A percentile compares a stretch with the other conserved stretches of the same genome.
These are phyloP conservation scores for Apostichopus japonicus DNA, from an alignment of 35 echinoderm and acorn worm species.

Conservation along the genomic window DNA sequence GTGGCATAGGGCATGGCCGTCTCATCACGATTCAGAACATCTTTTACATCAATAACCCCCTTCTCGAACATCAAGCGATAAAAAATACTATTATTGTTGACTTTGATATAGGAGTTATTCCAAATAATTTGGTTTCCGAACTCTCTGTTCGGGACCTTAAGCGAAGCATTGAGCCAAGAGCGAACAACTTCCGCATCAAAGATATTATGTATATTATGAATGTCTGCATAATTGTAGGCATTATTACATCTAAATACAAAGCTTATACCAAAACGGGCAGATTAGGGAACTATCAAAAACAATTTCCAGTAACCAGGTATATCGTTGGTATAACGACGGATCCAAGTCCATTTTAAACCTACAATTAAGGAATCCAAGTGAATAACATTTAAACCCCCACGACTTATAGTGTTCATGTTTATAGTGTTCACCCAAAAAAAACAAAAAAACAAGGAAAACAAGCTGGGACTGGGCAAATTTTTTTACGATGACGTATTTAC, in stretches of 20 bases:
- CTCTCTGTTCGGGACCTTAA: too few species aligned
- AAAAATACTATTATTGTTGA: neutral
- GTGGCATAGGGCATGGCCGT: neutral
- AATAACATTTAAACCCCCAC: too few species aligned
- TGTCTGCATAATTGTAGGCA: neutral
- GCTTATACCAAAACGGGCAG: neutral
- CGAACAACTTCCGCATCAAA: neutral
- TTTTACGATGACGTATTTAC: too few species aligned
- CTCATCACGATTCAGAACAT: neutral
- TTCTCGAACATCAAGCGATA: neutral
- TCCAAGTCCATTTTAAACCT: neutral
- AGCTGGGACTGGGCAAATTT: too few species aligned
- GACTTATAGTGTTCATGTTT: too few species aligned
- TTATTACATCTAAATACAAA: too few species aligned
- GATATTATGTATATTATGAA: neutral
- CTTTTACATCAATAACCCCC: neutral
- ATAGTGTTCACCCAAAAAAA: too few species aligned
- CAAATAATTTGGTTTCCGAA: too few species aligned
- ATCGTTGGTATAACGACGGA: constrained; percentile 8
- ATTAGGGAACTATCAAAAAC: neutral
- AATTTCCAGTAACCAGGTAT: neutral
- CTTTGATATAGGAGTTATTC: too few species aligned
- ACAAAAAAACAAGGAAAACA: too few species aligned
- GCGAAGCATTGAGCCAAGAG: too few species aligned
- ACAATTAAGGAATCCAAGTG: neutral